phyloP scores from a whole-genome alignment of 2,797 vertebrate genomes.

The Cirrhinus mrigala region DNA sequence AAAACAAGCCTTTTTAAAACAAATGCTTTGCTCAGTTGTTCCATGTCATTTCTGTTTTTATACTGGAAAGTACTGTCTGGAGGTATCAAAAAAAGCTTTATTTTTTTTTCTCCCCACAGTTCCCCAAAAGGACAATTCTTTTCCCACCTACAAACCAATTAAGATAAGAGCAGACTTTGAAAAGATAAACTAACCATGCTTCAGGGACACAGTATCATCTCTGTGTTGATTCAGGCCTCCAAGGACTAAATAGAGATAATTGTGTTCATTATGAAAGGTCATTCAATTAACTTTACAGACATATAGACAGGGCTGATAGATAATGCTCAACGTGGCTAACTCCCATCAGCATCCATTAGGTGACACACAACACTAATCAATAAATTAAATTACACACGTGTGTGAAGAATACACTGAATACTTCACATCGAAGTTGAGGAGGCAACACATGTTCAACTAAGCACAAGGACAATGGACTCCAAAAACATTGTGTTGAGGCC shows the following conservation, averaged over 20 bases:
- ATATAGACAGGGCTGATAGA: conserved; percentile 58
- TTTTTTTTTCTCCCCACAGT: too few relatives aligned
- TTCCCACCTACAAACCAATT: conserved; percentile 2
- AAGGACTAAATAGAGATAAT: conserved; percentile 48
- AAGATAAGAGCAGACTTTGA: conserved; percentile 24
- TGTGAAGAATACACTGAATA: not conserved
- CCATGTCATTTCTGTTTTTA: not conserved
- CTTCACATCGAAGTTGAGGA: not conserved
- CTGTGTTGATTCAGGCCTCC: conserved; percentile 21
- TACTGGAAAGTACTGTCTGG: not conserved
- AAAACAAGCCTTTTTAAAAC: not conserved
- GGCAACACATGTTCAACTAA: not conserved
- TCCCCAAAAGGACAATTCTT: not conserved
- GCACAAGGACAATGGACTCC: not conserved
- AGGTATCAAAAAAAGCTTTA: conserved; percentile 8
- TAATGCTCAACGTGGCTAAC: conserved; percentile 55
- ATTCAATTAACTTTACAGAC: conserved; percentile 70
- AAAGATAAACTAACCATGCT: conserved; percentile 14
- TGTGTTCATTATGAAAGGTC: conserved; percentile 64
- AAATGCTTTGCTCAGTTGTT: not conserved
- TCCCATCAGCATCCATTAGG: conserved; percentile 23
- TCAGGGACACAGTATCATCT: conserved; percentile 14
- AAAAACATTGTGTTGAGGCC: not conserved
- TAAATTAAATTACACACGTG: not conserved
- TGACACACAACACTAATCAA: conserved; percentile 23